These are phyloP conservation scores for Volucella inanis DNA, from an alignment of 2,888 invertebrate species.

Conservation along the genomic window DNA sequence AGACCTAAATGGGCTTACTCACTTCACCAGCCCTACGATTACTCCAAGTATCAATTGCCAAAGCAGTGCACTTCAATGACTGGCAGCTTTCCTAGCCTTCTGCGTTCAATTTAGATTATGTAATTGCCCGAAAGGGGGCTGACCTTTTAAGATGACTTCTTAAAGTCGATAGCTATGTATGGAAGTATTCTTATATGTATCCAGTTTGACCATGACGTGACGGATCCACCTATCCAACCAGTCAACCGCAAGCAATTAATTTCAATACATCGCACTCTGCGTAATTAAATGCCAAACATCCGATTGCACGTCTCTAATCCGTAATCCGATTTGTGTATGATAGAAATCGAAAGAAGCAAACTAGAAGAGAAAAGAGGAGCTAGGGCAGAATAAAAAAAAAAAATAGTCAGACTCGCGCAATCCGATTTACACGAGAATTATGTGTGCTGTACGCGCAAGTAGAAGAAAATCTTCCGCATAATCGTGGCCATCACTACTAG, in stretches of 20 bases:
- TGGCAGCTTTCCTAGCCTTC: slow-evolving; percentile 20
- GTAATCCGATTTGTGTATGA: slow-evolving; percentile 66
- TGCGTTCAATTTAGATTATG: slow-evolving; percentile 57
- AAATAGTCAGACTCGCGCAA: slow-evolving; percentile 45
- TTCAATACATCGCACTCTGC: slow-evolving; percentile 59
- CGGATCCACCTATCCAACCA: slow-evolving; percentile 38
- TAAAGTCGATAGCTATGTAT: slow-evolving; percentile 43
- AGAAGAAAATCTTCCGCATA: slow-evolving; percentile 66
- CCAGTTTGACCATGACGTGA: slow-evolving; percentile 33
- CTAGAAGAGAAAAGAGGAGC: not conserved
- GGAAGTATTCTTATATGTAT: not conserved
- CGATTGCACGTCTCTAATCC: slow-evolving; percentile 58
- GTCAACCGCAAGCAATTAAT: slow-evolving; percentile 54
- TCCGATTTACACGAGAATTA: slow-evolving; percentile 70
- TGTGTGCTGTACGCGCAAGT: slow-evolving; percentile 46
- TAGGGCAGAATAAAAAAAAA: not conserved
- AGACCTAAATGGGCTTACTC: slow-evolving; percentile 27
- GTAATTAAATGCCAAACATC: slow-evolving; percentile 68
- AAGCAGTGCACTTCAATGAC: slow-evolving; percentile 13
- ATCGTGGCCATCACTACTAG: slow-evolving; percentile 60
- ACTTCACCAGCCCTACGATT: not conserved
- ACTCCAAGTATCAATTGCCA: not conserved
- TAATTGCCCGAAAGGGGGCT: slow-evolving; percentile 34
- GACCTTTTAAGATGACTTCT: slow-evolving; percentile 59
- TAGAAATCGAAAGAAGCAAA: slow-evolving; percentile 56